Conservation (phyloP, 2,888 invertebrate species). For the Adineta ricciae region DNA sequence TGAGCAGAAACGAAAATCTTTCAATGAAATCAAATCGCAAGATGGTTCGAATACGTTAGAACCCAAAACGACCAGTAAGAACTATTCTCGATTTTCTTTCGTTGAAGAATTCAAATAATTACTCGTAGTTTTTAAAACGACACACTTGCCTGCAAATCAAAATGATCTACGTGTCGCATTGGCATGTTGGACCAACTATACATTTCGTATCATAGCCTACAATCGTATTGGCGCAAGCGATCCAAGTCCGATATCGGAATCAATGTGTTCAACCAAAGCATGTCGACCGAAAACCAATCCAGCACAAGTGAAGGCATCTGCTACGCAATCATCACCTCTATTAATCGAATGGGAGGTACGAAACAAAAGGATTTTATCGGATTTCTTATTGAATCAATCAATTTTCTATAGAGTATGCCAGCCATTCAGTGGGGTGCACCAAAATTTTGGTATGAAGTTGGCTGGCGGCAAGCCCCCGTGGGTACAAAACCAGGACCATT, state of each 20-base stretch:
- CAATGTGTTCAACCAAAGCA: constrained; percentile 26
- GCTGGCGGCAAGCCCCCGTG: not conserved
- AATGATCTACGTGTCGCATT: constrained; percentile 37
- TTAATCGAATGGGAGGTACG: constrained; percentile 34
- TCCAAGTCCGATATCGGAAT: constrained; percentile 41
- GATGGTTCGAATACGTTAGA: not conserved
- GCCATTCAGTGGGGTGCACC: constrained; percentile 31
- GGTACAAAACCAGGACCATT: constrained; percentile 15
- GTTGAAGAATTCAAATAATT: not conserved
- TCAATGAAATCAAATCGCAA: not conserved
- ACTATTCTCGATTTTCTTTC: too few relatives aligned
- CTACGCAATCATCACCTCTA: constrained; percentile 16
- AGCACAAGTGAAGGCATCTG: not conserved
- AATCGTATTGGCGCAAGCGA: constrained; percentile 49
- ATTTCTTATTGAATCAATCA: not conserved
- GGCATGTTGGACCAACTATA: constrained; percentile 45
- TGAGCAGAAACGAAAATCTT: constrained; percentile 6
- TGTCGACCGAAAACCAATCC: constrained; percentile 32
- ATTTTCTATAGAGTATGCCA: constrained; percentile 22
- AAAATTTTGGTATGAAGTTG: constrained; percentile 33
- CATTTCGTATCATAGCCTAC: constrained; percentile 46
- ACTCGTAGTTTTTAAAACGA: not conserved
- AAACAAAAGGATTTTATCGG: not conserved
- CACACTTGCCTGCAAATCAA: constrained; percentile 30
- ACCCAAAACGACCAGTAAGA: not conserved